These are phyloP conservation scores for Trichopria drosophilae DNA, from an alignment of 2,888 invertebrate genomes.

Conservation along the genomic window DNA sequence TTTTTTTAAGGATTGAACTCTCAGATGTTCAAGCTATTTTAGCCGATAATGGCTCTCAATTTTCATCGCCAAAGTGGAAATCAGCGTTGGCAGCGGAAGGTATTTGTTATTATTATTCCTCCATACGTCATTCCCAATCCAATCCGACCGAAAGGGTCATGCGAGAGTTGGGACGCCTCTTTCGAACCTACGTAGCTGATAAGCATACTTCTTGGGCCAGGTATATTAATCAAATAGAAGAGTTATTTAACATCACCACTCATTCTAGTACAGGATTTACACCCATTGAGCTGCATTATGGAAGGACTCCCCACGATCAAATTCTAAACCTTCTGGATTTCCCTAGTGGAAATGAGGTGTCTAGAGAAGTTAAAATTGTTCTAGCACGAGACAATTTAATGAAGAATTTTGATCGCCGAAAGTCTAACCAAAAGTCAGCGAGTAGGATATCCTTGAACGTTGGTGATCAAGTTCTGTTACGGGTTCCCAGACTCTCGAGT, in stretches of 20 bases:
- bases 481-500: background rate
- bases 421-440: no score
- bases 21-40: slow-evolving; percentile 20
- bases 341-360: background rate
- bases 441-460: background rate
- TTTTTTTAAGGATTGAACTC: no score
- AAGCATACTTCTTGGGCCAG: slow-evolving; percentile 6
- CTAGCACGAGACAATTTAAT: background rate
- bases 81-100: background rate
- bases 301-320: no score
- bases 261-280: slow-evolving; percentile 13
- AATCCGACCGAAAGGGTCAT: slow-evolving; percentile 37
- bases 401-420: no score
- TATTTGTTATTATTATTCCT: slow-evolving; percentile 3
- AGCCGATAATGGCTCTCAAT: no score
- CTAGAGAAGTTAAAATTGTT: background rate
- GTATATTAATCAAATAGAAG: background rate
- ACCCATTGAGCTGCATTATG: slow-evolving; percentile 17
- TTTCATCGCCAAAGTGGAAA: slow-evolving; percentile 33
- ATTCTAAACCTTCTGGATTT: background rate
- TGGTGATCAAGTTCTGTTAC: background rate
- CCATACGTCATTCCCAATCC: slow-evolving; percentile 34
- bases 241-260: slow-evolving; percentile 7
- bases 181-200: slow-evolving; percentile 24
- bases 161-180: no score